Conservation (phyloP, 2,797 vertebrate species). For the Sebastes hubbsi region DNA sequence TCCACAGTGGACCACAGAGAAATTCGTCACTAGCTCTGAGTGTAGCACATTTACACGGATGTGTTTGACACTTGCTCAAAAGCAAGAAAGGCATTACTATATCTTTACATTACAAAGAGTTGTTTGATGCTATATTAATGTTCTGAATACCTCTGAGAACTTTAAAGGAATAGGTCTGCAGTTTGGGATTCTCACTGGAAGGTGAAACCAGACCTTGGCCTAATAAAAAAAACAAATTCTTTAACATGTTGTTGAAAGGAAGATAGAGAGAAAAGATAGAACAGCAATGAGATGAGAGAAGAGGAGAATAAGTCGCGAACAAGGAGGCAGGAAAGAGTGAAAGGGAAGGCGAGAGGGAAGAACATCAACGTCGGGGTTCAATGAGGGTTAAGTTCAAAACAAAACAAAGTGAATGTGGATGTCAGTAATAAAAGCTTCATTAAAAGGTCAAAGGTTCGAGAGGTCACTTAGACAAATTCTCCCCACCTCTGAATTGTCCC, state of each 20-base stretch:
- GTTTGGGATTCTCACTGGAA: background rate
- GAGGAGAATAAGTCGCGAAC: background rate
- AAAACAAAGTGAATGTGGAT: constrained; percentile 63
- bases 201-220: background rate
- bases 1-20: background rate
- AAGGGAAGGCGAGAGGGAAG: constrained; percentile 49
- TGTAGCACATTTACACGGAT: too few relatives aligned
- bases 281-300: background rate
- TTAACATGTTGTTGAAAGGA: background rate
- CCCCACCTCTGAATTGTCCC: constrained; percentile 71
- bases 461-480: constrained; percentile 65
- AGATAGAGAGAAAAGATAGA: background rate
- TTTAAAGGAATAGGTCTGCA: background rate
- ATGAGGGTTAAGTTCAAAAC: constrained; percentile 64
- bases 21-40: too few relatives aligned
- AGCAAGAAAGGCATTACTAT: too few relatives aligned
- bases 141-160: background rate
- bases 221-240: background rate
- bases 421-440: constrained; percentile 71
- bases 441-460: constrained; percentile 74
- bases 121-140: background rate
- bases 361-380: constrained; percentile 38
- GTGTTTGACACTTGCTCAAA: too few relatives aligned
- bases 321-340: constrained; percentile 34
- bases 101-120: background rate